These are phyloP conservation scores for Anagyrus pseudococci DNA, from an alignment of 2,888 invertebrate species.

Conservation along the genomic window DNA sequence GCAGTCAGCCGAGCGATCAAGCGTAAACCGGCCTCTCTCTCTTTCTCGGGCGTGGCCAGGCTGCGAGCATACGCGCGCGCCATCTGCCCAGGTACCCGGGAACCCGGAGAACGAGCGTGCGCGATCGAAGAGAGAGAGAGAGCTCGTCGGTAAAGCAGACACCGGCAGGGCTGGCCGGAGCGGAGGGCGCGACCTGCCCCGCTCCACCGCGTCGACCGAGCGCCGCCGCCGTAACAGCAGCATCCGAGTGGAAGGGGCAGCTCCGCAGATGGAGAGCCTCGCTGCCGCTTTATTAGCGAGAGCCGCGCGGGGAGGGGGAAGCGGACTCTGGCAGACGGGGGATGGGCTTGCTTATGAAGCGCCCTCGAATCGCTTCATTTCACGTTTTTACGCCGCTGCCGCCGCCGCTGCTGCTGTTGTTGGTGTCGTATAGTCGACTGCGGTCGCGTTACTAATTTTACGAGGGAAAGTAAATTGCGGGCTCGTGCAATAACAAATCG, in stretches of 20 bases:
- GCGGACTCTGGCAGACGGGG: background rate
- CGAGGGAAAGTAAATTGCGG: conserved; percentile 18
- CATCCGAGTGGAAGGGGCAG: conserved; percentile 36
- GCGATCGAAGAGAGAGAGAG: too few relatives aligned
- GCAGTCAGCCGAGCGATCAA: too few relatives aligned
- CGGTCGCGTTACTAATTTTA: conserved; percentile 42
- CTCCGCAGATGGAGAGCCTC: conserved; percentile 15
- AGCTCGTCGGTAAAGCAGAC: conserved; percentile 49
- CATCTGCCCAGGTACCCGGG: conserved; percentile 51
- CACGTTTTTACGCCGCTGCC: conserved; percentile 21
- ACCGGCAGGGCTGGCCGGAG: conserved; percentile 14
- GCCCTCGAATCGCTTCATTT: conserved; percentile 55
- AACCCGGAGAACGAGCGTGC: too few relatives aligned
- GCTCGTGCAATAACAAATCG: conserved; percentile 8
- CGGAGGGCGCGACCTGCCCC: conserved; percentile 24
- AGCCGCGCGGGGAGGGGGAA: conserved; percentile 12
- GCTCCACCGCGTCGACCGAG: conserved; percentile 28
- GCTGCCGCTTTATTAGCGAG: conserved; percentile 46
- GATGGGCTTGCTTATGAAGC: conserved; percentile 46
- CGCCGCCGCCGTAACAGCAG: conserved; percentile 16
- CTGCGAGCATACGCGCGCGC: conserved; percentile 45
- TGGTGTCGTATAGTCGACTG: too few relatives aligned
- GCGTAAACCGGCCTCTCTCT: conserved; percentile 45
- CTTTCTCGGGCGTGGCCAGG: conserved; percentile 53
- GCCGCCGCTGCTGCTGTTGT: too few relatives aligned